Conservation (phyloP, 2,113 vertebrate species). For the Apaloderma vittatum region DNA sequence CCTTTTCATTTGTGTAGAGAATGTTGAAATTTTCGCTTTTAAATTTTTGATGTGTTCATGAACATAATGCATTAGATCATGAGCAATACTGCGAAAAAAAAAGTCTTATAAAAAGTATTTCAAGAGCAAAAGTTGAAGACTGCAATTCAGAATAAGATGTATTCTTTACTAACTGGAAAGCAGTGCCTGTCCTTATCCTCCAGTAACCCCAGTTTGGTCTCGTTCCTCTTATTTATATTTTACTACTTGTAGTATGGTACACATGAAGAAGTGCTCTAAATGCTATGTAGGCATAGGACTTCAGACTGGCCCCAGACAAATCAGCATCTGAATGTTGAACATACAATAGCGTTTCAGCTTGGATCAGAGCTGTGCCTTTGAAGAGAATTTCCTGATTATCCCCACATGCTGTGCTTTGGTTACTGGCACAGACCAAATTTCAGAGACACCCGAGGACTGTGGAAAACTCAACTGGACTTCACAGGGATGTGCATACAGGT, state of each 20-base stretch:
- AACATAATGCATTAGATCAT: not conserved
- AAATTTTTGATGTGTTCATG: not conserved
- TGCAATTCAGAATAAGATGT: not conserved
- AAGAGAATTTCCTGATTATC: not conserved
- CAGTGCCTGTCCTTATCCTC: not conserved
- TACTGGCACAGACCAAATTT: not conserved
- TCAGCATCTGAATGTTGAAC: not conserved
- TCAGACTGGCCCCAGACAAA: not conserved
- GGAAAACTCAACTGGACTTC: not conserved
- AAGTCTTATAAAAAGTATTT: not conserved
- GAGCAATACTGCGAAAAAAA: not conserved
- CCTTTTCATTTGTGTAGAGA: not conserved
- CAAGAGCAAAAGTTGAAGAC: not conserved
- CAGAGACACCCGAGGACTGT: not conserved
- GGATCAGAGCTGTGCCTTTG: not conserved
- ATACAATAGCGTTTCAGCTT: not conserved
- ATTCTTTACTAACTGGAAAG: not conserved
- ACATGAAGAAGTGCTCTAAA: not conserved
- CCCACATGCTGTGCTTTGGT: not conserved
- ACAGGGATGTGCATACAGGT: not conserved
- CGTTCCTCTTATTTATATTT: not conserved
- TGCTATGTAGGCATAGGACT: not conserved
- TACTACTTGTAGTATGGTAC: not conserved
- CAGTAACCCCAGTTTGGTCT: not conserved
- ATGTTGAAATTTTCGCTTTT: not conserved